Evolutionary conservation across 1,140 invertebrate species (phyloP).

Genomic region (Solen grandis): DNA sequence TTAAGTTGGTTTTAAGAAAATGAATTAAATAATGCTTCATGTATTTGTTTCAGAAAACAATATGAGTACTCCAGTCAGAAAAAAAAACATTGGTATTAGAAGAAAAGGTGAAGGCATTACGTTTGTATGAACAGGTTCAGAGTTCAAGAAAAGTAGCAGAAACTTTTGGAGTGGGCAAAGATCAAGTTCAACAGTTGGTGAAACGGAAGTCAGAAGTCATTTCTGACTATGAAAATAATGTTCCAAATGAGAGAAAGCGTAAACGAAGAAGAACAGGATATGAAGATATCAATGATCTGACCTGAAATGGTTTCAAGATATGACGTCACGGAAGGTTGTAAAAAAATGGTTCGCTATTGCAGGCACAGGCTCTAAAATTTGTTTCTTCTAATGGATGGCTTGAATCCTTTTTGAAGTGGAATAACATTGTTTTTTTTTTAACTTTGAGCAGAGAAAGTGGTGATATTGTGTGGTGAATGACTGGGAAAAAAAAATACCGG

Average conservation of each 20-base stretch:
- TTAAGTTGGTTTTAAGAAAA: too few species aligned
- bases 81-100: too few species aligned
- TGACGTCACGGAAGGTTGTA: not conserved
- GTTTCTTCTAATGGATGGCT: constrained; percentile 60
- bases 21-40: too few species aligned
- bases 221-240: constrained; percentile 34
- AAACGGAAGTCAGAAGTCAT: constrained; percentile 36
- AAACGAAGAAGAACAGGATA: constrained; percentile 1
- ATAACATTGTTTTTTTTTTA: constrained; percentile 42
- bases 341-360: constrained; percentile 1
- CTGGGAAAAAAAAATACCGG: constrained; percentile 52
- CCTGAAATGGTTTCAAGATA: constrained; percentile 40
- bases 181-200: constrained; percentile 12
- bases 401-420: constrained; percentile 34
- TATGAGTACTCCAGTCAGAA: too few species aligned
- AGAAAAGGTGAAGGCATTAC: too few species aligned
- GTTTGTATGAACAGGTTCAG: too few species aligned
- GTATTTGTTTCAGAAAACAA: too few species aligned
- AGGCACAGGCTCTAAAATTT: constrained; percentile 6
- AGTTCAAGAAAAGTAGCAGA: constrained; percentile 5
- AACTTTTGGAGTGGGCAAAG: not conserved
- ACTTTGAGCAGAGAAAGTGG: constrained; percentile 53
- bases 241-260: not conserved
- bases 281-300: constrained; percentile 45
- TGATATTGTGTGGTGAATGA: constrained; percentile 36